A percentile compares a stretch with the other conserved stretches of the same genome.
phyloP scores from a whole-genome alignment of 2,113 vertebrate genomes.

The Alces alces region DNA sequence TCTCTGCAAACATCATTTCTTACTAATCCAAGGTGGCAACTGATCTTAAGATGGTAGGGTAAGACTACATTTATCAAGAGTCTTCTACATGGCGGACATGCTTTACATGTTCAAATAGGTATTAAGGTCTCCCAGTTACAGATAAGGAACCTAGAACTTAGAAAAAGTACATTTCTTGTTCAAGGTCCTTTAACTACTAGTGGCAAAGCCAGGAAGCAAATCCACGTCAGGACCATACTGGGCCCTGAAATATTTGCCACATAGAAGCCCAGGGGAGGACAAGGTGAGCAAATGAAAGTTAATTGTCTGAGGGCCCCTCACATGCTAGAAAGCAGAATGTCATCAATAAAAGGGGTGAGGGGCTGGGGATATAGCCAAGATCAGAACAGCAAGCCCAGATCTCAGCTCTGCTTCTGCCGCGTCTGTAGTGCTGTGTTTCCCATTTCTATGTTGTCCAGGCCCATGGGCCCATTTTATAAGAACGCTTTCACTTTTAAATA shows the following conservation, averaged over 20 bases:
- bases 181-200: not conserved
- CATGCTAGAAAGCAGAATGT: not conserved
- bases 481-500: slow-evolving; percentile 22
- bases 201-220: not conserved
- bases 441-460: not conserved
- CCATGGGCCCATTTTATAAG: not conserved
- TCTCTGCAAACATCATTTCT: not conserved
- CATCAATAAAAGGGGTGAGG: not conserved
- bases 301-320: not conserved
- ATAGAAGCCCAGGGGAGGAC: not conserved
- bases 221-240: not conserved
- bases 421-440: not conserved
- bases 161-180: not conserved
- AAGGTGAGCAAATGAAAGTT: not conserved
- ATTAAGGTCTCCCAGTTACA: not conserved
- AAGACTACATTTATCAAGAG: not conserved
- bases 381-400: not conserved
- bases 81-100: not conserved
- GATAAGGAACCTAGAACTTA: not conserved
- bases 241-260: not conserved
- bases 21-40: not conserved
- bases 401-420: not conserved
- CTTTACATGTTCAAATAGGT: not conserved
- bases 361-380: not conserved
- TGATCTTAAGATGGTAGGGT: not conserved